Evolutionary conservation across 1,140 invertebrate species (phyloP).

Genomic region (Sminthurides bifidus): DNA sequence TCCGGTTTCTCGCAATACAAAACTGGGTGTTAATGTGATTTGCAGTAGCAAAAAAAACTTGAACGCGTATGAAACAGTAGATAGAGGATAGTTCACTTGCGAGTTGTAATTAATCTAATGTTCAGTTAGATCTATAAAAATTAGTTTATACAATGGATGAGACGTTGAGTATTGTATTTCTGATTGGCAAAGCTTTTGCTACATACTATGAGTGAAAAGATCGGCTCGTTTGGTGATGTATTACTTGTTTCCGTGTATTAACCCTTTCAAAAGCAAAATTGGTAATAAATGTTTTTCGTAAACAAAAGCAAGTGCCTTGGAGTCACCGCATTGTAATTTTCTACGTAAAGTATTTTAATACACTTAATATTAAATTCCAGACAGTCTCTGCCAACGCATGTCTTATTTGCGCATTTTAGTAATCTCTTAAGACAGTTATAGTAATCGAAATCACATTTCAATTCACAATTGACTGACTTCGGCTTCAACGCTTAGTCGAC

Average conservation of each 20-base stretch:
- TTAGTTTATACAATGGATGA: not conserved
- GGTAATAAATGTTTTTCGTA: not conserved
- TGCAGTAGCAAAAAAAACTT: no score
- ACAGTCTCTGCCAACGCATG: not conserved
- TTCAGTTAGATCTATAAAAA: no score
- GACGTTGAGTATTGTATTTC: not conserved
- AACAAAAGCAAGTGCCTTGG: constrained; percentile 14
- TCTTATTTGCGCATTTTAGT: not conserved
- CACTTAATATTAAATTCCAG: not conserved
- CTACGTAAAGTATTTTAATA: constrained; percentile 21
- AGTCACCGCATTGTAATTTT: constrained; percentile 18
- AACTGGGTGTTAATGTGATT: no score
- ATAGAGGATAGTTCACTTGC: no score
- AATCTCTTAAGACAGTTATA: not conserved
- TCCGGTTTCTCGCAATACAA: not conserved
- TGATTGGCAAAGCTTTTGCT: not conserved
- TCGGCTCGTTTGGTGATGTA: no score
- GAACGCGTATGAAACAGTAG: no score
- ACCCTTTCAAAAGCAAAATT: not conserved
- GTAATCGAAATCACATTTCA: not conserved
- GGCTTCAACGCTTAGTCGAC: not conserved
- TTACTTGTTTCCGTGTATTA: no score
- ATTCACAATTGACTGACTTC: not conserved
- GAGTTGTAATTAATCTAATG: no score
- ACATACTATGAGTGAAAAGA: no score